Conservation (phyloP, 2,113 vertebrate genomes). For the Paraplagusia blochii region DNA sequence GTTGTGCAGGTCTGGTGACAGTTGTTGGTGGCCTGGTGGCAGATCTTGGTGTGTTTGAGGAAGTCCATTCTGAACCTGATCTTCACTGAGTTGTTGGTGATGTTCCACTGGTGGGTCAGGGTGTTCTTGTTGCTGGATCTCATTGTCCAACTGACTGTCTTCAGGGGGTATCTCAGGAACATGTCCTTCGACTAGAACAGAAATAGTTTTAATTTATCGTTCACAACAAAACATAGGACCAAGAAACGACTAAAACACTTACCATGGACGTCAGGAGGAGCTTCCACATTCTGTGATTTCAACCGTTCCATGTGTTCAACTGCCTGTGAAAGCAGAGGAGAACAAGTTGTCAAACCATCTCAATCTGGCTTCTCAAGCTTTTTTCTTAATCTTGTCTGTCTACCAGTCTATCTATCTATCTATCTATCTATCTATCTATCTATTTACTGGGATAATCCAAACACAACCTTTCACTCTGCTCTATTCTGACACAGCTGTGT, state of each 20-base stretch:
- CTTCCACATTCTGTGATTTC: constrained; percentile 81
- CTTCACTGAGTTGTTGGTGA: constrained; percentile 25
- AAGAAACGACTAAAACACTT: constrained; percentile 36
- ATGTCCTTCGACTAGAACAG: constrained; percentile 61
- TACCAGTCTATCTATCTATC: no score
- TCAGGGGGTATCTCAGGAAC: constrained; percentile 45
- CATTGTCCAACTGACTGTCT: constrained; percentile 45
- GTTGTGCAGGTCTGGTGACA: constrained; percentile 47
- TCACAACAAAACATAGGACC: not conserved
- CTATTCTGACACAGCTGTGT: not conserved
- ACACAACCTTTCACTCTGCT: no score
- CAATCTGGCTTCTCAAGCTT: no score
- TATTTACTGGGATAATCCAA: no score
- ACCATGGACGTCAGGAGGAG: constrained; percentile 77
- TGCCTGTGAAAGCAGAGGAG: constrained; percentile 69
- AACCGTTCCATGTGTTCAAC: constrained; percentile 92
- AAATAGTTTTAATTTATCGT: not conserved
- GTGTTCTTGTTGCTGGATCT: constrained; percentile 35
- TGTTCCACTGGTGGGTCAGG: constrained; percentile 45
- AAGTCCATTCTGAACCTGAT: constrained; percentile 40
- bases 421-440: no score
- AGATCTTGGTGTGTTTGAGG: constrained; percentile 55
- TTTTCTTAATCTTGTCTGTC: no score
- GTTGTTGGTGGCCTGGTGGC: constrained; percentile 61
- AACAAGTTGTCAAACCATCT: not conserved